Base-by-base conservation (phyloP, 2,888 invertebrate genomes). In the Catonia carolina region DNA sequence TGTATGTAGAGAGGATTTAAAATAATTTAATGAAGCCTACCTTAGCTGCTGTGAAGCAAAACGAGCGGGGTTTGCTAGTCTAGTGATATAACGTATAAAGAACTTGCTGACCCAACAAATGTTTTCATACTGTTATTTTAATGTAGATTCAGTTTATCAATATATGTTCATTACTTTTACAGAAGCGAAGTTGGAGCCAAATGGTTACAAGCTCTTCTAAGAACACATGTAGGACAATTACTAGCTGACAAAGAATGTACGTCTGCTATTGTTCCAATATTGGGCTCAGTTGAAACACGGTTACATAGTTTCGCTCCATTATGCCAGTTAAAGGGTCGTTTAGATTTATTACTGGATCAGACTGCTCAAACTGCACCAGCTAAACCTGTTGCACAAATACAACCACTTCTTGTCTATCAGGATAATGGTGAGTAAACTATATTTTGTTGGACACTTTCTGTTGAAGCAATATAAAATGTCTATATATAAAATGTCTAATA, bases 201-300 rank as follows among this genome's bases (percentile, higher is more conserved):
- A 57, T 85, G 85, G 85, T 66, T 84, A 48, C 78, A 78, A 67
- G 72, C 75, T 60, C 70, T 84, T 31, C 67, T 84, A 17, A 73
- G 76, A 53, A 72, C 75, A 8, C 84, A 84, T 67, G 77, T 82
- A 1, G 78, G 80, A 2, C 77, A 81, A 63, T 69, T 85, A 17
- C 73, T 83, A 67, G 78, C 83, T 2, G 80, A 81, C 69, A 79
- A 82, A 3, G 78, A 80, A 53, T 71, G 82, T 31, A 72, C 77
- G 5, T 77, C 79, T 31, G 68, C 77, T 12, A 71, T 85, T 45
- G 74, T 76, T 10, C 76, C 79, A 2, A 72, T 82, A 60, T 72
- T 82, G 65, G 77, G 77, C 59, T 73, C 78, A 41, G 77, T 84
- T 59, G 78, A 82, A 62, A 75, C 75, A 5, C 72, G 83, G 62